Base-by-base conservation (phyloP, 2,888 invertebrate species). In the Cybosia mesomella region DNA sequence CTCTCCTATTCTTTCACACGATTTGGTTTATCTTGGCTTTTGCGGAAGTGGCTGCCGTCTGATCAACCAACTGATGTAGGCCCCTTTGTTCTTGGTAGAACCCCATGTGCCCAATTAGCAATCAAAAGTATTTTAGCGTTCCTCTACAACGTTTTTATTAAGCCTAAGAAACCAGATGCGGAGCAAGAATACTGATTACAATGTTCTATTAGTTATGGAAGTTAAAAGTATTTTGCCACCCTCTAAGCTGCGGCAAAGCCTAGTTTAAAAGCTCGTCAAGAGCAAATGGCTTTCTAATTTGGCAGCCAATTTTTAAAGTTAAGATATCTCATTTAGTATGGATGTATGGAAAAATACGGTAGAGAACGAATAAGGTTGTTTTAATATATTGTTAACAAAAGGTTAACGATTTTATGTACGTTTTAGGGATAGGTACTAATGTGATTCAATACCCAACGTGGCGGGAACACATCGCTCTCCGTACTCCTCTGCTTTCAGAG, bases 261-360 rank as follows among this genome's bases (percentile, higher is more conserved):
- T n/a, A 22, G 65, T 49, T 66, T 66, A 66, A 60, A 66, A 60
- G 36, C 39, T 61, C 32, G 32, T 60, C 66, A 60, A 54, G 58
- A 54, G 34, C 28, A 60, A 60, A 66, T 54, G 49, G 34, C n/a
- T 63, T 58, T 36, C 21, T 32, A 53, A 58, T 62, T 53, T n/a
- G 21, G 21, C 11, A 53, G 21, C 22, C 55, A 32, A 53, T 66
- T 24, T 13, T 62, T 32, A 18, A 53, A 53, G 10, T 36, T 53
- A 8, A 36, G 34, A 63, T 22, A 55, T 63, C 34, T 63, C 36
- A 18, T 32, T 36, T 55, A 15, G 24, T 53, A 53, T 9, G n/a
- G 9, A 32, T 53, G 22, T 3, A 24, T 24, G 7, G 8, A 57
- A 57, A 28, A 57, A 28, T 18, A 28, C 28, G 24, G 11, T 55